These are phyloP conservation scores for Drosophila quadrilineata DNA, from an alignment of 1,140 invertebrate genomes.

Conservation along the genomic window DNA sequence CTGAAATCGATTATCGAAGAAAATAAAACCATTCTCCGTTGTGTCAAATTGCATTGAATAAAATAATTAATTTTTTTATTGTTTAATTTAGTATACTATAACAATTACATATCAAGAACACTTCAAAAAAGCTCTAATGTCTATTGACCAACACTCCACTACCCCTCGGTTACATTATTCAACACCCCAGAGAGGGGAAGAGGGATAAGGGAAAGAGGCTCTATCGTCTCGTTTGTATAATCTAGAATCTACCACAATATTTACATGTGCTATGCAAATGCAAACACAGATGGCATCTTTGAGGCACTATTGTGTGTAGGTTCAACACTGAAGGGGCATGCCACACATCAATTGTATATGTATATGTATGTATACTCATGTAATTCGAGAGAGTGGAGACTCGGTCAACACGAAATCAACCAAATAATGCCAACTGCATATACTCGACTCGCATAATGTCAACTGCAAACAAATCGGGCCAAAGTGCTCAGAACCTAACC, in stretches of 20 bases:
- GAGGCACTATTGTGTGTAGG: neutral
- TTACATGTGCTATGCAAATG: constrained; percentile 40
- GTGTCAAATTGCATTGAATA: too few relatives aligned
- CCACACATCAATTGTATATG: too few relatives aligned
- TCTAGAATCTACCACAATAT: constrained; percentile 25
- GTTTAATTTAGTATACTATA: too few relatives aligned
- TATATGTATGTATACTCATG: constrained; percentile 34
- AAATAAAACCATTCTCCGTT: too few relatives aligned
- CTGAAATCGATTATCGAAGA: too few relatives aligned
- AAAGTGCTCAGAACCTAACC: constrained; percentile 17
- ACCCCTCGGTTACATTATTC: neutral
- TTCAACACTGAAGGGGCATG: neutral
- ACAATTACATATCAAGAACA: too few relatives aligned
- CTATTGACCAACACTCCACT: neutral
- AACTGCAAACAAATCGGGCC: constrained; percentile 17
- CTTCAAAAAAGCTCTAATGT: neutral
- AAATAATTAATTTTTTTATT: too few relatives aligned
- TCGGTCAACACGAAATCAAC: constrained; percentile 34
- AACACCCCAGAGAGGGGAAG: too few relatives aligned
- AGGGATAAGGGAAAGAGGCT: too few relatives aligned
- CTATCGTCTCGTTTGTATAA: constrained; percentile 6
- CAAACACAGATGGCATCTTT: constrained; percentile 30
- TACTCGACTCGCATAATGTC: too few relatives aligned
- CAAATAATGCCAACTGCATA: constrained; percentile 13
- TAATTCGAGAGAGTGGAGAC: constrained; percentile 44